These are phyloP conservation scores for Poeciliopsis gracilis DNA, from an alignment of 2,797 vertebrate genomes.

Conservation along the genomic window DNA sequence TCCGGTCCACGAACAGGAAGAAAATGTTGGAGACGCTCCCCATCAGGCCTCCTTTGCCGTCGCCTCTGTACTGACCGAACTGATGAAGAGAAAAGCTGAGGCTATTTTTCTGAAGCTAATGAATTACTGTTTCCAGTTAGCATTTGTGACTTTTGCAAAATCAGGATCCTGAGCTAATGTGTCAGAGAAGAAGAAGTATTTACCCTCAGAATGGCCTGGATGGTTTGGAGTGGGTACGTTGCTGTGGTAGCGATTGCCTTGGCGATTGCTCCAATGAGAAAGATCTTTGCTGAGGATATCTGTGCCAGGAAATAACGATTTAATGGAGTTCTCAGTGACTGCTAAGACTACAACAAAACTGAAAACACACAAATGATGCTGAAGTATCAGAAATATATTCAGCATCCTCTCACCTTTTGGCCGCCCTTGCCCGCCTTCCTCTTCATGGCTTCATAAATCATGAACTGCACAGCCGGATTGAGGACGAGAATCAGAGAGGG, in stretches of 20 bases:
- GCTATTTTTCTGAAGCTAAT: neutral
- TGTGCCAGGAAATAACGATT: constrained; percentile 47
- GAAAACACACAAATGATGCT: neutral
- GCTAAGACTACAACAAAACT: neutral
- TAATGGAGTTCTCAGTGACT: neutral
- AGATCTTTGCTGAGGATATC: constrained; percentile 84
- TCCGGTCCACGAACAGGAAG: constrained; percentile 77
- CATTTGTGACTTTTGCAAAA: neutral
- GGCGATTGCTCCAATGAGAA: constrained; percentile 84
- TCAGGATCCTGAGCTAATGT: neutral
- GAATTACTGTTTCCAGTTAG: neutral
- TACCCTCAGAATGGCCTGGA: constrained; percentile 86
- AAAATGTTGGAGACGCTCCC: constrained; percentile 77
- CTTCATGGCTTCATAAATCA: constrained; percentile 86
- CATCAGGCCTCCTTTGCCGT: constrained; percentile 68
- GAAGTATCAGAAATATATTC: neutral
- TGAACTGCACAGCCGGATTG: constrained; percentile 86
- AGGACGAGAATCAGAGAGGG: constrained; percentile 84
- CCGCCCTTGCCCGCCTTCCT: constrained; percentile 76
- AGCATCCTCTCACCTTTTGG: constrained; percentile 66
- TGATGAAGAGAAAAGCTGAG: constrained; percentile 41
- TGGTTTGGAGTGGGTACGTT: constrained; percentile 84
- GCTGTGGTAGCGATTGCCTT: constrained; percentile 84
- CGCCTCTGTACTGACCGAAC: constrained; percentile 84
- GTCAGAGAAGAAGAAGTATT: constrained; percentile 15